Percentiles rank a stretch among this genome's conserved stretches.
Conservation (phyloP, 2,888 invertebrate species). For the Plagiodera versicolora region DNA sequence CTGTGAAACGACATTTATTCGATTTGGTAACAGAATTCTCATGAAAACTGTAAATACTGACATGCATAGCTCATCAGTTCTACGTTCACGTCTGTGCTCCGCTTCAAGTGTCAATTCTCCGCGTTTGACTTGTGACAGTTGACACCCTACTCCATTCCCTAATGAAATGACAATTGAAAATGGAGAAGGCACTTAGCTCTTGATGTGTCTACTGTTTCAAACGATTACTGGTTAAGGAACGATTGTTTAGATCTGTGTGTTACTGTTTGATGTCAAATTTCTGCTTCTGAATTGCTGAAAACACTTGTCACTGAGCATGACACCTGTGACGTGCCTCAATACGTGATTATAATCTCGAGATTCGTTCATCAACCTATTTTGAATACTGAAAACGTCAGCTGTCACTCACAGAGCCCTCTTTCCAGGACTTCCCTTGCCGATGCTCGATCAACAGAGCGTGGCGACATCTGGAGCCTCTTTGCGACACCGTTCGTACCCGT, state of each 20-base stretch:
- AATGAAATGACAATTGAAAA: neutral
- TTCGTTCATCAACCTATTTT: too few species aligned
- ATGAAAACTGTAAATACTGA: too few species aligned
- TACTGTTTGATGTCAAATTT: too few species aligned
- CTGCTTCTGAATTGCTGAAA: neutral
- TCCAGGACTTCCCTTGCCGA: constrained; percentile 57
- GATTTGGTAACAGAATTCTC: too few species aligned
- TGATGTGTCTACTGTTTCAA: neutral
- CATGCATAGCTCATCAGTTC: too few species aligned
- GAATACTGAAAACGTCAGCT: too few species aligned
- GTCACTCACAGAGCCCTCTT: neutral
- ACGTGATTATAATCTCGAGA: too few species aligned
- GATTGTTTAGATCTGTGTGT: too few species aligned
- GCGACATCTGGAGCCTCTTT: constrained; percentile 53
- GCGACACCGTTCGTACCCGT: constrained; percentile 57
- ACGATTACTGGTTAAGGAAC: neutral
- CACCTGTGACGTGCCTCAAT: neutral
- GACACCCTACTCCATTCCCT: too few species aligned
- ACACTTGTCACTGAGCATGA: neutral
- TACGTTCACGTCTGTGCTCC: too few species aligned
- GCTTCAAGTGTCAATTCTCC: too few species aligned
- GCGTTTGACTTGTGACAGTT: neutral
- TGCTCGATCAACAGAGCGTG: constrained; percentile 54
- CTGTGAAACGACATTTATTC: too few species aligned
- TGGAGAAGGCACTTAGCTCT: neutral